Percentiles rank a stretch among this genome's conserved stretches.
Evolutionary conservation across 2,113 vertebrate species (phyloP).

Genomic region (Megaleporinus macrocephalus): DNA sequence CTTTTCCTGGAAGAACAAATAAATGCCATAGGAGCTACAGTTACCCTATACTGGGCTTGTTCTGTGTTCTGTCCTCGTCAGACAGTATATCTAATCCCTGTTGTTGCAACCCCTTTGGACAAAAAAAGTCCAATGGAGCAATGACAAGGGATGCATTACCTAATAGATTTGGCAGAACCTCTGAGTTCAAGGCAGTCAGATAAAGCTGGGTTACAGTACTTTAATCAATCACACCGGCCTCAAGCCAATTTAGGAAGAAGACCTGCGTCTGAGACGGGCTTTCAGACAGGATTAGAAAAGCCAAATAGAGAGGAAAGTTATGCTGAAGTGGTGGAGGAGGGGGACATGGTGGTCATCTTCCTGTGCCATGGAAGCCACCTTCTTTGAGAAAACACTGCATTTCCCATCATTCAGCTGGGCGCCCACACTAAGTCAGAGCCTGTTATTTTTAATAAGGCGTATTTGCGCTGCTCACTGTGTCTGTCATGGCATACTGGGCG

Average conservation of each 20-base stretch:
- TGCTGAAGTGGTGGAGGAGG: conserved; percentile 60
- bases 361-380: conserved; percentile 1
- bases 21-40: not conserved
- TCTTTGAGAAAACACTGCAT: not conserved
- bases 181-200: conserved; percentile 69
- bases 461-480: not conserved
- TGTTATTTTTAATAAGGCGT: conserved; percentile 4
- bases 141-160: conserved; percentile 81
- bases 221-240: conserved; percentile 81
- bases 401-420: conserved; percentile 22
- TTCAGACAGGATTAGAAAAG: conserved; percentile 79
- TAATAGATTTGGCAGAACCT: conserved; percentile 80
- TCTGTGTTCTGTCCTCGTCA: not conserved
- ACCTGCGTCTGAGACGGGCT: conserved; percentile 78
- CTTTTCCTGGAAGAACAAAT: not conserved
- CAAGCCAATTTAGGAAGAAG: conserved; percentile 77
- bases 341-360: conserved; percentile 47
- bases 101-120: conserved; percentile 18
- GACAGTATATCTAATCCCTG: conserved; percentile 24
- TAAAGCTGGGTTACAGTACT: conserved; percentile 78
- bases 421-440: not conserved
- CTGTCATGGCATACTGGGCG: not conserved
- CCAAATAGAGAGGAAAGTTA: conserved; percentile 67
- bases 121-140: conserved; percentile 58
- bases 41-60: not conserved